Percentiles rank a stretch among this genome's conserved stretches.
Evolutionary conservation across 2,888 invertebrate genomes (phyloP).

Genomic region (Pristionchus maxplancki): DNA sequence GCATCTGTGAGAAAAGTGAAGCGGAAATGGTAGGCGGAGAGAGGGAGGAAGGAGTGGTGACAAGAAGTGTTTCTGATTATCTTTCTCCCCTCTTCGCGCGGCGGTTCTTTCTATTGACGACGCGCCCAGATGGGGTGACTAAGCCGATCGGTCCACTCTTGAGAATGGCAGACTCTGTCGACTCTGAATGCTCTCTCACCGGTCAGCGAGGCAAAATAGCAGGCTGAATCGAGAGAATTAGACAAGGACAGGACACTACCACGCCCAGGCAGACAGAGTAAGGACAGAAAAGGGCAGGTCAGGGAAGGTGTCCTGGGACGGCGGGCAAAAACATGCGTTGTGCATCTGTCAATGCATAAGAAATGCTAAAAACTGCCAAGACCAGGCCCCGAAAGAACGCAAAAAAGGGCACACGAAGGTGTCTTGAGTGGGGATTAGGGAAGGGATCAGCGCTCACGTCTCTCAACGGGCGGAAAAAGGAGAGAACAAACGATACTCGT

Average conservation of each 20-base stretch:
- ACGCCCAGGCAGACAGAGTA: neutral
- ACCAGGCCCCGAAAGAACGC: neutral
- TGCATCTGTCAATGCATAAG: neutral
- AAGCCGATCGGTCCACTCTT: slow-evolving; percentile 39
- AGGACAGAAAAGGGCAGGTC: neutral
- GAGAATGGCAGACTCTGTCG: neutral
- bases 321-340: neutral
- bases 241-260: neutral
- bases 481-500: neutral
- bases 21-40: slow-evolving; percentile 12
- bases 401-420: neutral
- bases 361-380: neutral
- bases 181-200: neutral
- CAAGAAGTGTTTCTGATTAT: slow-evolving; percentile 25
- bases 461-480: neutral
- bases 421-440: neutral
- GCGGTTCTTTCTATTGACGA: neutral
- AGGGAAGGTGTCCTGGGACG: neutral
- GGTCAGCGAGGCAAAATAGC: neutral
- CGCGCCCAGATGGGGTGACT: slow-evolving; percentile 9
- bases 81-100: neutral
- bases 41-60: neutral
- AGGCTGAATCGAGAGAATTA: neutral
- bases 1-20: neutral
- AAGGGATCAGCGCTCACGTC: neutral